Conservation (phyloP, 2,888 invertebrate species). For the Apodemia zela region DNA sequence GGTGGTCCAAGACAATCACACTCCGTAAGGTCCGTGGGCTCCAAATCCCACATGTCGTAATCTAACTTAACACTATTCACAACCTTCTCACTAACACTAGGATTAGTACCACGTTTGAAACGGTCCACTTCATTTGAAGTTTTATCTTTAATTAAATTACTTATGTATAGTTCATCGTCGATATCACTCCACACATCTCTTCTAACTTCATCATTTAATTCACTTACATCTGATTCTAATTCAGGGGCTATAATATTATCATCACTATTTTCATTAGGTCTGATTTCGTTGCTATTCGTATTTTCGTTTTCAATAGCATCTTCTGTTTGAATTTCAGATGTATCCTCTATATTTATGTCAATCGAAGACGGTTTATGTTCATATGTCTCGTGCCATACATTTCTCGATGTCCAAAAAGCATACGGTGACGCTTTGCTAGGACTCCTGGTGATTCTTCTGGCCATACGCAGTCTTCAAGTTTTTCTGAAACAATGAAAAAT, state of each 20-base stretch:
- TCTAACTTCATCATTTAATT: slow-evolving; percentile 60
- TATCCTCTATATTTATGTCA: slow-evolving; percentile 30
- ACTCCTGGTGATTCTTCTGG: slow-evolving; percentile 63
- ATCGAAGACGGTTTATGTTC: slow-evolving; percentile 23
- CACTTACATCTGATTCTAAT: slow-evolving; percentile 38
- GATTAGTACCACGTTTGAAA: slow-evolving; percentile 71
- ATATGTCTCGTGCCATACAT: slow-evolving; percentile 46
- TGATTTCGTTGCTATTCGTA: slow-evolving; percentile 22
- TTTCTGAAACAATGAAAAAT: slow-evolving; percentile 61
- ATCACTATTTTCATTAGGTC: slow-evolving; percentile 25
- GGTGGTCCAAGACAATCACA: slow-evolving; percentile 89
- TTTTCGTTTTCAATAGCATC: slow-evolving; percentile 29
- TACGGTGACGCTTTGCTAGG: slow-evolving; percentile 68
- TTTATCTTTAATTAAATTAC: slow-evolving; percentile 64
- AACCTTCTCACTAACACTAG: slow-evolving; percentile 74
- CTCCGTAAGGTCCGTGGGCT: slow-evolving; percentile 85
- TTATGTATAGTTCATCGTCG: slow-evolving; percentile 76
- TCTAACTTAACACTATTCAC: slow-evolving; percentile 79
- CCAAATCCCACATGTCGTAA: slow-evolving; percentile 86
- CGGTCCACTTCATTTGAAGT: slow-evolving; percentile 70
- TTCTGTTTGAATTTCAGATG: slow-evolving; percentile 42
- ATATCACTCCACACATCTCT: slow-evolving; percentile 73
- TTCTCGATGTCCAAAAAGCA: slow-evolving; percentile 64
- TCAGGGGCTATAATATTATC: slow-evolving; percentile 56
- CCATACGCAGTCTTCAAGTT: slow-evolving; percentile 67